Conservation (phyloP, 2,888 invertebrate species). For the Leptinotarsa tumamoca region DNA sequence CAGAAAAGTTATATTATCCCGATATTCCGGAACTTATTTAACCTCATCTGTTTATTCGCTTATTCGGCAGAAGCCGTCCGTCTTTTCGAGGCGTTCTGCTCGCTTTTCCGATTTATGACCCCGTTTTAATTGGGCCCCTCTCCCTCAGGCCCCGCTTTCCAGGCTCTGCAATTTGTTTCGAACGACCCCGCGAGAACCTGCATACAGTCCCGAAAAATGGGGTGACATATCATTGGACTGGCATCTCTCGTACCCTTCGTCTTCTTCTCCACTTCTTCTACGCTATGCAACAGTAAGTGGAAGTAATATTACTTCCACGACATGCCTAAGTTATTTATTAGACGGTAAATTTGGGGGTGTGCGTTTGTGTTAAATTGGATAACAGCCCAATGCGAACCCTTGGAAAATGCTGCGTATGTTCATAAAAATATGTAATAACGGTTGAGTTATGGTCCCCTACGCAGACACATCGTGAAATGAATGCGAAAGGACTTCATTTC, state of each 20-base stretch:
- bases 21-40: slow-evolving; percentile 59
- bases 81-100: slow-evolving; percentile 56
- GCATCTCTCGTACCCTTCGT: slow-evolving; percentile 50
- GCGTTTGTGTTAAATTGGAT: slow-evolving; percentile 65
- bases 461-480: slow-evolving; percentile 36
- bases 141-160: slow-evolving; percentile 44
- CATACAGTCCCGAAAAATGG: slow-evolving; percentile 64
- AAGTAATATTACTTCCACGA: slow-evolving; percentile 67
- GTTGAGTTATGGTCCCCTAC: slow-evolving; percentile 41
- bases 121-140: slow-evolving; percentile 63
- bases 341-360: slow-evolving; percentile 65
- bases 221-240: slow-evolving; percentile 65
- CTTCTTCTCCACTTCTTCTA: slow-evolving; percentile 62
- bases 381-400: slow-evolving; percentile 55
- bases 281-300: slow-evolving; percentile 63
- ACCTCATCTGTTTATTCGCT: slow-evolving; percentile 61
- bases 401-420: slow-evolving; percentile 52
- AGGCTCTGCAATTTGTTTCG: slow-evolving; percentile 58
- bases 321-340: slow-evolving; percentile 67
- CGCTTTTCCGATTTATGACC: slow-evolving; percentile 61
- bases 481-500: slow-evolving; percentile 35
- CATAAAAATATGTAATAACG: slow-evolving; percentile 54
- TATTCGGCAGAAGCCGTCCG: slow-evolving; percentile 60
- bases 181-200: slow-evolving; percentile 55
- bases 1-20: slow-evolving; percentile 55